A percentile compares a stretch with the other conserved stretches of the same genome.
phyloP scores from a whole-genome alignment of 2,888 invertebrate genomes.

The Deilephila elpenor region DNA sequence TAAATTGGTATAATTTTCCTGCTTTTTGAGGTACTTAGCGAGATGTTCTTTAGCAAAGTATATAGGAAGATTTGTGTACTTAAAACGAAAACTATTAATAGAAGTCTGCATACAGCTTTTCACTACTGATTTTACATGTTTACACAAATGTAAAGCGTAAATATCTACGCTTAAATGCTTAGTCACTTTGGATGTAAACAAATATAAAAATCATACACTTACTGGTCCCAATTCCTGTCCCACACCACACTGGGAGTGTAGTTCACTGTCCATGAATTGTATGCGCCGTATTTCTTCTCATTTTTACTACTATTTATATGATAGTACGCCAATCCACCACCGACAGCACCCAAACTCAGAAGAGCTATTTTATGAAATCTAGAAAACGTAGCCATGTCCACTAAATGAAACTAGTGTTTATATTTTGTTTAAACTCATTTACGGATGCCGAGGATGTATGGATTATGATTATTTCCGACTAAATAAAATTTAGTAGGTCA shows the following conservation, averaged over 20 bases:
- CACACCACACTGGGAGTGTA: slow-evolving; percentile 88
- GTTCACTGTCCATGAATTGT: slow-evolving; percentile 89
- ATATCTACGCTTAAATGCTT: slow-evolving; percentile 4
- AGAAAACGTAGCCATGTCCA: slow-evolving; percentile 81
- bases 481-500: slow-evolving; percentile 25
- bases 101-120: slow-evolving; percentile 16
- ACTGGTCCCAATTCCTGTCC: slow-evolving; percentile 96
- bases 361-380: slow-evolving; percentile 84
- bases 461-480: background rate
- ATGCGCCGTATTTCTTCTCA: slow-evolving; percentile 76
- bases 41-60: no score
- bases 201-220: slow-evolving; percentile 59
- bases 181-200: slow-evolving; percentile 24
- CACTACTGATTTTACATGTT: background rate
- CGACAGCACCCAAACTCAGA: slow-evolving; percentile 86
- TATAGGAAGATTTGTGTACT: no score
- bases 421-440: slow-evolving; percentile 28
- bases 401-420: slow-evolving; percentile 28
- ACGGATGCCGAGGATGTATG: background rate
- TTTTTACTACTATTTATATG: slow-evolving; percentile 73
- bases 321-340: slow-evolving; percentile 87
- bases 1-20: no score
- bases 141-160: background rate
- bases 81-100: slow-evolving; percentile 2
- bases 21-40: no score